These are phyloP conservation scores for Ommatoiulus sabulosus DNA, from an alignment of 2,888 invertebrate species.

Conservation along the genomic window DNA sequence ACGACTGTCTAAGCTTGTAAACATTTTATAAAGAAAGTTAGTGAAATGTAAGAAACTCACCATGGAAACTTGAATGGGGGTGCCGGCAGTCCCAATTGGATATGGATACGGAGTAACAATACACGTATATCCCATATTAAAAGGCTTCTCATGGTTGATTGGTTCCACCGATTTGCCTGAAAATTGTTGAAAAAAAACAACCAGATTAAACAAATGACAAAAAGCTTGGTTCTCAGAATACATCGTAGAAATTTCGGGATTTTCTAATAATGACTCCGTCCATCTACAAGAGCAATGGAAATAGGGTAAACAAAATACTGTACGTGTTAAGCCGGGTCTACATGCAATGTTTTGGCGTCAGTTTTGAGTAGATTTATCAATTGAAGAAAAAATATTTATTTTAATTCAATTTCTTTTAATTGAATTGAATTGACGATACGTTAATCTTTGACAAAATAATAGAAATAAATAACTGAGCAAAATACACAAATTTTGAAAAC, in stretches of 20 bases:
- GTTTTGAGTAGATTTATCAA: too few species aligned
- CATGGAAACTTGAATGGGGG: constrained; percentile 88
- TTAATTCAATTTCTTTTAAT: too few species aligned
- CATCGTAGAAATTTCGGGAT: neutral
- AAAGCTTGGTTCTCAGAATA: neutral
- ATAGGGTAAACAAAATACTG: neutral
- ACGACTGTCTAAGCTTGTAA: neutral
- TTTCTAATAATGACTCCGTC: neutral
- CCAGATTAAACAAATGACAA: constrained; percentile 42
- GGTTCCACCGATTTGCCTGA: constrained; percentile 74
- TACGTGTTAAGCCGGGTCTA: too few species aligned
- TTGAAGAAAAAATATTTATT: too few species aligned
- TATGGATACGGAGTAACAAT: constrained; percentile 90
- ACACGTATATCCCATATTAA: constrained; percentile 86
- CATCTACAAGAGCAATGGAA: neutral
- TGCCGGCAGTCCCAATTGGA: constrained; percentile 84
- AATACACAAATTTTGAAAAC: too few species aligned
- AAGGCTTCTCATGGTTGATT: constrained; percentile 81
- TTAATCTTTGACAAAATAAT: too few species aligned
- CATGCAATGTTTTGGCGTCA: too few species aligned
- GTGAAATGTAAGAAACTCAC: constrained; percentile 72
- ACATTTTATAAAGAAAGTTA: neutral
- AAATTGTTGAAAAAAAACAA: constrained; percentile 3
- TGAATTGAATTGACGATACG: too few species aligned
- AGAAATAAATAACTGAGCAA: too few species aligned